Evolutionary conservation across 2,113 vertebrate genomes (phyloP).

Genomic region (Strix uralensis): DNA sequence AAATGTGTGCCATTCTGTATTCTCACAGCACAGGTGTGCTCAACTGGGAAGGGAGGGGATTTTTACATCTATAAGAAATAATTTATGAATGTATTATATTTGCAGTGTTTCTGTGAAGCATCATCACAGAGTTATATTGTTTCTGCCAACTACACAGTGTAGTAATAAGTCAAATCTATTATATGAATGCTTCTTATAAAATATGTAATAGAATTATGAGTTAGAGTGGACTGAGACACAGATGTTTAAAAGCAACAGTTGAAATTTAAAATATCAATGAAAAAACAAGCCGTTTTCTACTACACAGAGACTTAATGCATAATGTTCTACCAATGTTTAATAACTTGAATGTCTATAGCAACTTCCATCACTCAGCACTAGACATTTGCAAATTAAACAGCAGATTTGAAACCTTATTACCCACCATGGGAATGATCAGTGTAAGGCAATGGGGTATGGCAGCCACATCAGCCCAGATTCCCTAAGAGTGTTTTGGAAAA

Average conservation of each 20-base stretch:
- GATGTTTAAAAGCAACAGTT: background rate
- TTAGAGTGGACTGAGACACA: background rate
- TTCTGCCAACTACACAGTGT: background rate
- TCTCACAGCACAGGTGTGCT: background rate
- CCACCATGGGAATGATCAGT: background rate
- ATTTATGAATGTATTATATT: background rate
- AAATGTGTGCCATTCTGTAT: background rate
- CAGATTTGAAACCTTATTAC: background rate
- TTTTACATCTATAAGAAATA: conserved; percentile 18
- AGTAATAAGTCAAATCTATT: background rate
- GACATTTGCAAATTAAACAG: background rate
- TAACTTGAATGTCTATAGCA: background rate
- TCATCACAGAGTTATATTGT: background rate
- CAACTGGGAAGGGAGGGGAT: background rate
- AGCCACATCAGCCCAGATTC: background rate
- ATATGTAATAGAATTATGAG: background rate
- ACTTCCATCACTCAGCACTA: background rate
- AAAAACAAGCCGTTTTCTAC: background rate
- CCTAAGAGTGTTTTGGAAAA: background rate
- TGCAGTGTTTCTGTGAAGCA: background rate
- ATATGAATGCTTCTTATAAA: background rate
- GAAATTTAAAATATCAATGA: background rate
- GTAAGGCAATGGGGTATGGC: background rate
- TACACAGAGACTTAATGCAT: background rate
- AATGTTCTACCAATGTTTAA: background rate